Evolutionary conservation across 1,140 invertebrate species (phyloP), one percentile per base, ranked within the genome.

Genomic region (Prorops nasuta): DNA sequence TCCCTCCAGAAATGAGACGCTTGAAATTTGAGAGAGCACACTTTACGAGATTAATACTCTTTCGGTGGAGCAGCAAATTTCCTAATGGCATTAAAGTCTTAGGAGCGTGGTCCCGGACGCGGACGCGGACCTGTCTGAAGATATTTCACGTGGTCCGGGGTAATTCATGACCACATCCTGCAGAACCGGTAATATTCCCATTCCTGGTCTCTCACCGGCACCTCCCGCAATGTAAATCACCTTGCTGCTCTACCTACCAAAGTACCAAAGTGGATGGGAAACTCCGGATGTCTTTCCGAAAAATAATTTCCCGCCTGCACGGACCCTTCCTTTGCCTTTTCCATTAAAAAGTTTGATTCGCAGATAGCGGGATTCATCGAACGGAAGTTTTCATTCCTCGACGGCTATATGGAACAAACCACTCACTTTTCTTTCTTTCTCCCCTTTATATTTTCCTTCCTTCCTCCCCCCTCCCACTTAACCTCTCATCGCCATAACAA

Each of bases 291-390:
- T 54, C 56, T 41, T 43, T 14, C 38, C 40, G 34, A 43, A 46
- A 58, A 59, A 58, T 58, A 54, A 58, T 58, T 49, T n/a, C 42
- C 31, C 32, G 17, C 47, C n/a, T 37, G 12, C 9, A 3, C 20
- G 3, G 32, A 18, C 22, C n/a, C n/a, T n/a, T n/a, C n/a, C n/a
- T n/a, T n/a, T n/a, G n/a, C 32, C 38, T 49, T 58, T 58, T 54
- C 56, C 56, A 58, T 58, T 59, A 58, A 58, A 59, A 59, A 58
- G 56, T 59, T 59, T 50, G 57, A 59, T 59, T 54, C 51, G 41
- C 14, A 34, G 50, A 58, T 39, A 24, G 24, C 41, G 28, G 18
- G 31, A 34, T 42, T 14, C 40, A 12, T 44, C 31, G 18, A 21
- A 52, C 4, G 20, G 9, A 49, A 54, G 49, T 53, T 58, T n/a